Evolutionary conservation across 2,113 vertebrate genomes (phyloP).

Genomic region (Scomber scombrus): DNA sequence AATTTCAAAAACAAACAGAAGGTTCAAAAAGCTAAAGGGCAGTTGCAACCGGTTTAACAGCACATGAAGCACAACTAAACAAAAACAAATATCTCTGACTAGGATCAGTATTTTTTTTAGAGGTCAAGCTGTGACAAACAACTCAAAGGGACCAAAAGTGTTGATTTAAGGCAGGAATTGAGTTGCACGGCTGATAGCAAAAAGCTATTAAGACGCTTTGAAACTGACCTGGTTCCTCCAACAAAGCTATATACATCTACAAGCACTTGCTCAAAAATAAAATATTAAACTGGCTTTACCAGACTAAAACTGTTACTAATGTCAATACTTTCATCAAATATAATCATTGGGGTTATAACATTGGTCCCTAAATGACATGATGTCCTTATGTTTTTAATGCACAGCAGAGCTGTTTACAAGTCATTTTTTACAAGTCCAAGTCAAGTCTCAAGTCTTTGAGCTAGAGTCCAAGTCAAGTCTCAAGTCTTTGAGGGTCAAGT

Average conservation of each 20-base stretch:
- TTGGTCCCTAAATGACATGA: not conserved
- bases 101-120: not conserved
- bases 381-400: not conserved
- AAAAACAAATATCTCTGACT: not conserved
- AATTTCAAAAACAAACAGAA: conserved; percentile 6
- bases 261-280: not conserved
- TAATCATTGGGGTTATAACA: not conserved
- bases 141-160: conserved; percentile 5
- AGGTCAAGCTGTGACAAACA: not conserved
- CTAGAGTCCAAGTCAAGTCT: too few species aligned
- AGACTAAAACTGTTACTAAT: not conserved
- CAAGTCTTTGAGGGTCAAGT: too few species aligned
- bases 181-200: conserved; percentile 21
- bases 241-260: not conserved
- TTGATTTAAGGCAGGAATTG: conserved; percentile 35
- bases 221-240: conserved; percentile 28
- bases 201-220: not conserved
- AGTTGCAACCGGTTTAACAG: not conserved
- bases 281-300: not conserved
- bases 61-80: not conserved
- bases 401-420: too few species aligned
- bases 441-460: too few species aligned
- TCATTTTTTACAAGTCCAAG: too few species aligned
- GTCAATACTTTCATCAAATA: too few species aligned
- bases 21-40: conserved; percentile 5